Evolutionary conservation across 2,888 invertebrate genomes (phyloP), one percentile per base, ranked within the genome.

Genomic region (Fragum sueziense): DNA sequence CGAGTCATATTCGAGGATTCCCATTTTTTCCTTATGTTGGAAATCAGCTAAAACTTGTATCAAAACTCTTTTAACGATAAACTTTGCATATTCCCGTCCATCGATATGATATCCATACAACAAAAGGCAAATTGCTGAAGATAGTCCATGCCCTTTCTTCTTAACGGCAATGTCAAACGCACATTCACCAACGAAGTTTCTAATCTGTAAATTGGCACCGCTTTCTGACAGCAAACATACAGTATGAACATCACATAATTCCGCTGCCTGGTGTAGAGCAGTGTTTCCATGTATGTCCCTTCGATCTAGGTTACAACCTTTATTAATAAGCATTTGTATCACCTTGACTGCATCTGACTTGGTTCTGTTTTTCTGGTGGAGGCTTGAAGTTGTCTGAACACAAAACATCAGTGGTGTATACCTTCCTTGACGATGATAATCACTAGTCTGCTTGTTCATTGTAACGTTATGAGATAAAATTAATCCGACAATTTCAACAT

Each of bases 351-450:
- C 77, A 31, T 80, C 76, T 25, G 80, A 68, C 70, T 84, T 76
- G 52, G 70, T 76, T 54, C 68, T 79, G 1, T 70, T 65, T 1
- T 71, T 70, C 0, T 79, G 65, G 3, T 76, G 29, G 14, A 71
- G 59, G 27, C 80, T 74, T 51, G 84, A 84, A 25, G 47, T 33
- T 2, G 84, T 79, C 7, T 82, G 82, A 6, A 87, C 17, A 9
- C 86, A 74, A 2, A 76, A 74, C 86, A 87, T 85, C 11, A 87
- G 57, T 7, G 87, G 79, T 6, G 86, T 84, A 34, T 29, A 37
- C 9, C 70, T 74, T 14, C 80, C 61, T 3, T 52, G 57, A 3
- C 70, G 25, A 47, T 80, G 74, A 25, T 20, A 14, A 7, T 72
- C 54, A 22, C 73, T 79, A 22, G 82, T 79, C 22, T 69, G 22